phyloP scores from a whole-genome alignment of 2,888 invertebrate species.

The Drosophila fungiperda region DNA sequence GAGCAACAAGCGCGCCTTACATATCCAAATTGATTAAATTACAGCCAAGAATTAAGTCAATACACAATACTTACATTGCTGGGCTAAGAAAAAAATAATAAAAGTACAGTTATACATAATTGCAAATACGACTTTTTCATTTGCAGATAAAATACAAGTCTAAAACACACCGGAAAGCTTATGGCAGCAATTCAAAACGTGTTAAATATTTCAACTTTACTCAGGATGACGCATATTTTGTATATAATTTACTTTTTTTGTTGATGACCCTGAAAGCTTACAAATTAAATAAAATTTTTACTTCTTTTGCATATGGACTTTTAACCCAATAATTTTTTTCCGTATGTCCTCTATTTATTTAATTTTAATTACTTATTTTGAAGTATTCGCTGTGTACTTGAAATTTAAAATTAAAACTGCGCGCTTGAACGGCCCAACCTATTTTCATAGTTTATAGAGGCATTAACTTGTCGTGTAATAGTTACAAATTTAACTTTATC shows the following conservation, averaged over 20 bases:
- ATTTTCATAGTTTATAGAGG: slow-evolving; percentile 5
- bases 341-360: neutral
- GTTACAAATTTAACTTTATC: slow-evolving; percentile 16
- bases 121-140: slow-evolving; percentile 11
- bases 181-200: slow-evolving; percentile 12
- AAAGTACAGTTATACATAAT: slow-evolving; percentile 1
- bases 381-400: neutral
- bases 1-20: slow-evolving; percentile 34
- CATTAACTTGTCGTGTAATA: slow-evolving; percentile 7
- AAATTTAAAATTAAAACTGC: slow-evolving; percentile 9
- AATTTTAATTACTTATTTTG: neutral
- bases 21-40: slow-evolving; percentile 50
- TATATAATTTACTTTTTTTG: neutral
- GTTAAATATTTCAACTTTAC: neutral
- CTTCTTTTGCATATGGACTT: neutral
- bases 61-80: slow-evolving; percentile 31
- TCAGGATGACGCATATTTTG: neutral
- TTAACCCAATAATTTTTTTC: neutral
- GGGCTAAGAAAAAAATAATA: neutral
- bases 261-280: neutral
- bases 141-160: slow-evolving; percentile 1
- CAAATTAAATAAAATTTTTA: neutral
- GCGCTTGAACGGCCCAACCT: no score
- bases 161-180: neutral
- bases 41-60: slow-evolving; percentile 42